These are phyloP conservation scores for Drosophila parvula DNA, from an alignment of 1,140 invertebrate genomes.

Conservation along the genomic window DNA sequence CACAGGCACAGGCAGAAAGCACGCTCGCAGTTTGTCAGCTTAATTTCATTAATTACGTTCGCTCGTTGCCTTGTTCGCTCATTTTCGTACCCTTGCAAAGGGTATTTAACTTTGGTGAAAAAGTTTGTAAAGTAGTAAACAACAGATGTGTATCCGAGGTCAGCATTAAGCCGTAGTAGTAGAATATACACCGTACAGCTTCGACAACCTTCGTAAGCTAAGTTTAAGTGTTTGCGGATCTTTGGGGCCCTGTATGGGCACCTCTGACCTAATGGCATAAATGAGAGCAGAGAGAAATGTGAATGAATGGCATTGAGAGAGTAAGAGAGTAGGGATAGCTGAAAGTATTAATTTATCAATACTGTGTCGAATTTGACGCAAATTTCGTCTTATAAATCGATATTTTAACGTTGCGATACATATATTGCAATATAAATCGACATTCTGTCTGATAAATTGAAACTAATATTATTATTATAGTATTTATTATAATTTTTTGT, in stretches of 20 bases:
- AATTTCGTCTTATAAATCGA: too few relatives aligned
- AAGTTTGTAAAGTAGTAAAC: background rate
- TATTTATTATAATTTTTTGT: too few relatives aligned
- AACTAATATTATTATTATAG: too few relatives aligned
- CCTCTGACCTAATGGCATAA: background rate
- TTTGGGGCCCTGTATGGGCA: background rate
- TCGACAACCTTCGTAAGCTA: too few relatives aligned
- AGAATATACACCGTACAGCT: background rate
- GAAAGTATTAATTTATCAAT: too few relatives aligned
- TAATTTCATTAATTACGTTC: conserved; percentile 77
- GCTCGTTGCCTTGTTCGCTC: conserved; percentile 9
- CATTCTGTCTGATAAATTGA: too few relatives aligned
- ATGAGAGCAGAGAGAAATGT: background rate
- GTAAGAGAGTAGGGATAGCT: too few relatives aligned
- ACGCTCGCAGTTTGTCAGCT: conserved; percentile 49
- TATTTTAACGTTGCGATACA: too few relatives aligned
- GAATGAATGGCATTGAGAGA: background rate
- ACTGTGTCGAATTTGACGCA: too few relatives aligned
- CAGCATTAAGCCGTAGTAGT: background rate
- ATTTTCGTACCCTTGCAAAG: background rate
- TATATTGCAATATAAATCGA: too few relatives aligned
- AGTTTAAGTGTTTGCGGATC: background rate
- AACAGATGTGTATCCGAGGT: too few relatives aligned
- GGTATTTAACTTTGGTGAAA: too few relatives aligned
- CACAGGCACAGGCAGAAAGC: background rate